These are phyloP conservation scores for Tonatia bakeri DNA, from an alignment of 2,113 vertebrate species.

Conservation along the genomic window DNA sequence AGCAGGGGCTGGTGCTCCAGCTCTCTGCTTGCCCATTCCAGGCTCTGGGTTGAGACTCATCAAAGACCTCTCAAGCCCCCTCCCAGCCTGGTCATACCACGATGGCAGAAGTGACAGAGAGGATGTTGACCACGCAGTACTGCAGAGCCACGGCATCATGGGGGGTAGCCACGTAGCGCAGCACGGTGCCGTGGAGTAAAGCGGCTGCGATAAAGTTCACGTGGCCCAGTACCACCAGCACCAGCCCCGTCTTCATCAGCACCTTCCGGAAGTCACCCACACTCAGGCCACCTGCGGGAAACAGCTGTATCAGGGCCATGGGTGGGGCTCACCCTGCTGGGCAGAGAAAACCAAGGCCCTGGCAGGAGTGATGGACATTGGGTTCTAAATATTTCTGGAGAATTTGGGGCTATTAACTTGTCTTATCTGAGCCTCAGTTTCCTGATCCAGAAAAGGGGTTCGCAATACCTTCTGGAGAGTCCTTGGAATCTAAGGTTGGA, in stretches of 20 bases:
- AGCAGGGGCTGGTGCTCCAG: not conserved
- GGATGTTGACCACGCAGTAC: slow-evolving; percentile 85
- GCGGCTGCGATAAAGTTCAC: slow-evolving; percentile 88
- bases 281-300: slow-evolving; percentile 72
- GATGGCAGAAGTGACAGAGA: slow-evolving; percentile 83
- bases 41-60: not conserved
- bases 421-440: not conserved
- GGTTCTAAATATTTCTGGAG: not conserved
- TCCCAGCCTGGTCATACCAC: slow-evolving; percentile 78
- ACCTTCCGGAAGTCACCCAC: slow-evolving; percentile 72
- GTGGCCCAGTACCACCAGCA: slow-evolving; percentile 89
- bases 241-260: slow-evolving; percentile 93
- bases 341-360: not conserved
- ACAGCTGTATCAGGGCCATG: not conserved
- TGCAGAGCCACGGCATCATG: slow-evolving; percentile 80
- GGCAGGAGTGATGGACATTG: not conserved
- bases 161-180: slow-evolving; percentile 84
- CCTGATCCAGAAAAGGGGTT: not conserved
- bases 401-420: not conserved
- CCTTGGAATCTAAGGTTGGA: not conserved
- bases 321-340: not conserved
- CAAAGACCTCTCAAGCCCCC: not conserved
- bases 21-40: not conserved
- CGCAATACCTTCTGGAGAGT: not conserved
- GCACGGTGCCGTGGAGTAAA: slow-evolving; percentile 88